Percentiles rank a stretch among this genome's conserved stretches.
phyloP scores from a whole-genome alignment of 2,888 invertebrate species.

The Epistrophe eligans region DNA sequence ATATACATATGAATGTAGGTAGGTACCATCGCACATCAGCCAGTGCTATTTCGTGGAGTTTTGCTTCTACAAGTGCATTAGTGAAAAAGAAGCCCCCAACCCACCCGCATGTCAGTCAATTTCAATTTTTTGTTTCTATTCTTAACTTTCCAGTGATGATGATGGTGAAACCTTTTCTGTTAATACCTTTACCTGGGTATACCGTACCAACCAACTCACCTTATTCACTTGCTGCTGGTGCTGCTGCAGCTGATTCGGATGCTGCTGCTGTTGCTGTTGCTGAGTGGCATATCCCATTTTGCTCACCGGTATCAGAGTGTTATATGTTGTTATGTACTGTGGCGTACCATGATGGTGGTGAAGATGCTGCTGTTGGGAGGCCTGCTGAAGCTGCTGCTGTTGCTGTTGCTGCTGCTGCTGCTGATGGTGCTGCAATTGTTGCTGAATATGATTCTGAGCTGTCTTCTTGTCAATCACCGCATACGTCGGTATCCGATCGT shows the following conservation, averaged over 20 bases:
- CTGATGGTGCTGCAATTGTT: constrained; percentile 77
- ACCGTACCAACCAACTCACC: constrained; percentile 76
- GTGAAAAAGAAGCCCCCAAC: not conserved
- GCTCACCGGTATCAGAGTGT: constrained; percentile 83
- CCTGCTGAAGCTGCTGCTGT: constrained; percentile 51
- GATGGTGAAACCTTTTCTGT: not conserved
- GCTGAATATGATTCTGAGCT: constrained; percentile 77
- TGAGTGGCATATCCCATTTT: constrained; percentile 82
- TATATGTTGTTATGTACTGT: constrained; percentile 82
- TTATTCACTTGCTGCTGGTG: constrained; percentile 80
- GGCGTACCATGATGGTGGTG: constrained; percentile 79
- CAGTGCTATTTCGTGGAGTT: constrained; percentile 24
- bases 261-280: constrained; percentile 78
- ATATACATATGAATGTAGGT: too few species aligned
- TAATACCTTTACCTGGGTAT: constrained; percentile 1
- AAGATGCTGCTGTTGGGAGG: constrained; percentile 76
- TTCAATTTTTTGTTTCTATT: constrained; percentile 12
- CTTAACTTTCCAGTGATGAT: not conserved
- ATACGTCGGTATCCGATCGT: constrained; percentile 83
- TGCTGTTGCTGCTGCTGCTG: constrained; percentile 76
- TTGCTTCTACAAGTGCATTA: not conserved
- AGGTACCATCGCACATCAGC: constrained; percentile 3
- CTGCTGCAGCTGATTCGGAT: constrained; percentile 77
- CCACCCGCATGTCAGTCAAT: constrained; percentile 17
- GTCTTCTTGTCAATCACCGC: constrained; percentile 82